Conservation (phyloP, 2,888 invertebrate species). For the Neoitamus cyanurus region DNA sequence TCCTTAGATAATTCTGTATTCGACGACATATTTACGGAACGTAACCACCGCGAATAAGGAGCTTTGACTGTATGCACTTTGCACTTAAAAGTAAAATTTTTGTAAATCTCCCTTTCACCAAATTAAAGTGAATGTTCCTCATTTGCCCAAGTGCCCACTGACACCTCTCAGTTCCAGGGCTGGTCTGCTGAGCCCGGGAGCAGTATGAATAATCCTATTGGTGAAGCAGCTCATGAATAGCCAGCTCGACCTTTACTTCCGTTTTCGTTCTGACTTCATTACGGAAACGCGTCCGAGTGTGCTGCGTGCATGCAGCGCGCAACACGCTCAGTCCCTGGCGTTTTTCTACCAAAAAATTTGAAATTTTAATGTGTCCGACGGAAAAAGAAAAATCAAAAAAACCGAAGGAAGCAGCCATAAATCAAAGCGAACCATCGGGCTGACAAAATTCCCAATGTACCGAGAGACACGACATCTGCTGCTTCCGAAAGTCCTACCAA, state of each 20-base stretch:
- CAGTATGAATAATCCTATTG: background rate
- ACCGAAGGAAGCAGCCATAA: slow-evolving; percentile 34
- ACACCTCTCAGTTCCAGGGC: background rate
- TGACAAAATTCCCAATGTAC: slow-evolving; percentile 11
- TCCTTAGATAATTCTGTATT: no score
- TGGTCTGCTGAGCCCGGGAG: background rate
- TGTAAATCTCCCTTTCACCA: background rate
- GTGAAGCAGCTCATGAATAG: slow-evolving; percentile 4
- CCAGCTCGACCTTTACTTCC: slow-evolving; percentile 42
- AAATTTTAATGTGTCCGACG: slow-evolving; percentile 15
- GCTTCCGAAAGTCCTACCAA: background rate
- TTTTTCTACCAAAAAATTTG: slow-evolving; percentile 18
- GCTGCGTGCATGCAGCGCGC: background rate
- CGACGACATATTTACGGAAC: no score
- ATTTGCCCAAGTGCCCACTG: background rate
- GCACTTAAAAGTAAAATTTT: no score
- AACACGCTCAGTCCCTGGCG: background rate
- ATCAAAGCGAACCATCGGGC: slow-evolving; percentile 3
- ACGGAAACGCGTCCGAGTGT: slow-evolving; percentile 11
- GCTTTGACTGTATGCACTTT: no score
- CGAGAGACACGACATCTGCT: slow-evolving; percentile 25
- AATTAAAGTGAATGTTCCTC: background rate
- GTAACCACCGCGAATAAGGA: no score
- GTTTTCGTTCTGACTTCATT: background rate
- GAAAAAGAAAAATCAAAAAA: background rate